Conservation (phyloP, 2,797 vertebrate species). For the Hoplostethus atlanticus region DNA sequence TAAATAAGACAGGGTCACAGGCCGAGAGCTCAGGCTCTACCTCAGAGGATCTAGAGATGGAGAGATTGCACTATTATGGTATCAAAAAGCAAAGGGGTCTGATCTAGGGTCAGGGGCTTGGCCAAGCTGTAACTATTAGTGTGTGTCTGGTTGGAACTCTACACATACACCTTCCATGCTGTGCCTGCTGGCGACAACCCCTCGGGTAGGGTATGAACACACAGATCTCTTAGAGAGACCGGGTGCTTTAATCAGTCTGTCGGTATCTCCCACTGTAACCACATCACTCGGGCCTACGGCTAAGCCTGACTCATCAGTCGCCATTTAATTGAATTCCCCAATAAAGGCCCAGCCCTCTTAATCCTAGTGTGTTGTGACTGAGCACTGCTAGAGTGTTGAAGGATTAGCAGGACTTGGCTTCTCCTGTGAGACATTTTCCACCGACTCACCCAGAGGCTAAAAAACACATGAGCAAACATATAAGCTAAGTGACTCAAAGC, state of each 20-base stretch:
- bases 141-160: conserved; percentile 53
- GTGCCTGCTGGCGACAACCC: conserved; percentile 53
- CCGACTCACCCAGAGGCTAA: conserved; percentile 45
- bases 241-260: conserved; percentile 49
- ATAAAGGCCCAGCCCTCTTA: conserved; percentile 49
- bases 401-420: conserved; percentile 58
- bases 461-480: conserved; percentile 32
- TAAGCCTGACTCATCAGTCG: conserved; percentile 55
- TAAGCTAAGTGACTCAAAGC: conserved; percentile 60
- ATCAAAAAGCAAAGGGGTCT: conserved; percentile 60
- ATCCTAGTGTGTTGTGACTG: conserved; percentile 12
- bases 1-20: conserved; percentile 74
- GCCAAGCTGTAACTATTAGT: conserved; percentile 60
- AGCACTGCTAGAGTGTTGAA: conserved; percentile 48
- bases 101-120: conserved; percentile 58
- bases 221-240: conserved; percentile 37
- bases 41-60: conserved; percentile 68
- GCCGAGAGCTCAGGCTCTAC: conserved; percentile 63
- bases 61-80: conserved; percentile 72
- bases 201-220: conserved; percentile 53
- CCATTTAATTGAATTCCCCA: conserved; percentile 67
- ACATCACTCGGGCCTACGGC: conserved; percentile 39
- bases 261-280: conserved; percentile 52
- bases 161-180: conserved; percentile 49
- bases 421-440: conserved; percentile 59